Conservation (phyloP, 2,888 invertebrate genomes). For the Sarcophaga subvicina region DNA sequence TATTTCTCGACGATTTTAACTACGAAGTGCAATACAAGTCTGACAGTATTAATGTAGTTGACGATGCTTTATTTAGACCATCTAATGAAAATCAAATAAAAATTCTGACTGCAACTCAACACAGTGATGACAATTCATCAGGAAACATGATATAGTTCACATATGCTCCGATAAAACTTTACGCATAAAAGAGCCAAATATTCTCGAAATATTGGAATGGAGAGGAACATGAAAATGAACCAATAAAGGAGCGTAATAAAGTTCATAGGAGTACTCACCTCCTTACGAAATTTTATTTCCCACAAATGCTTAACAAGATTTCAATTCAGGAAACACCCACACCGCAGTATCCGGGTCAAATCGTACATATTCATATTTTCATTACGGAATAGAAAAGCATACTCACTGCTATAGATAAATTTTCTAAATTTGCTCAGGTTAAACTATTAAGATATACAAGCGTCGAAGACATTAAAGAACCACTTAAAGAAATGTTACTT, state of each 20-base stretch:
- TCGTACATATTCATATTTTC: conserved; percentile 35
- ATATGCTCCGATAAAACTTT: conserved; percentile 62
- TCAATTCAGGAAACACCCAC: conserved; percentile 42
- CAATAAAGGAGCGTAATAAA: no score
- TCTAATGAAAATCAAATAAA: conserved; percentile 50
- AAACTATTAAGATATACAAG: conserved; percentile 40
- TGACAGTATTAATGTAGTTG: background rate
- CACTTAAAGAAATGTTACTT: no score
- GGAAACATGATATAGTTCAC: conserved; percentile 57
- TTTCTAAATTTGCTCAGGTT: conserved; percentile 39
- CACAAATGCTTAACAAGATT: conserved; percentile 22
- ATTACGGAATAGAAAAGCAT: conserved; percentile 42
- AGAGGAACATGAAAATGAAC: no score
- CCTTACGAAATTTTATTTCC: background rate
- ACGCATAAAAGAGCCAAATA: conserved; percentile 17
- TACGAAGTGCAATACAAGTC: conserved; percentile 62
- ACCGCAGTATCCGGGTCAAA: conserved; percentile 31
- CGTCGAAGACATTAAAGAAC: background rate
- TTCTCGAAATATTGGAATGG: background rate
- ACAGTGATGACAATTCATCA: conserved; percentile 55
- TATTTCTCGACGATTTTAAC: conserved; percentile 60
- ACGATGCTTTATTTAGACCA: no score
- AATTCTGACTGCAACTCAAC: conserved; percentile 12
- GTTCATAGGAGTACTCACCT: conserved; percentile 3
- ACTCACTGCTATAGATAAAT: conserved; percentile 47